Evolutionary conservation across 2,888 invertebrate genomes (phyloP).

Genomic region (Apotomis capreana): DNA sequence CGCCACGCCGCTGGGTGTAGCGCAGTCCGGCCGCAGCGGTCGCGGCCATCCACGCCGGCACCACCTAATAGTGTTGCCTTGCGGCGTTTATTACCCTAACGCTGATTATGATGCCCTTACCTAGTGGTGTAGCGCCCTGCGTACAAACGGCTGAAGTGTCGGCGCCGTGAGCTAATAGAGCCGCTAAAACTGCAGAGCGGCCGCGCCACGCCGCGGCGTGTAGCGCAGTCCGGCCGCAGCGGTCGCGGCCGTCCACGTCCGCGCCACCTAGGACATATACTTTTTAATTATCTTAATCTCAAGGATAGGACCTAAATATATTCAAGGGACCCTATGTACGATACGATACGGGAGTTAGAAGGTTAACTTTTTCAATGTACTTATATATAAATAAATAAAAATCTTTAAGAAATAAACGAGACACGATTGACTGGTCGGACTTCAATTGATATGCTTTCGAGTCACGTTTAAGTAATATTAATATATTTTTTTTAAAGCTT

Average conservation of each 20-base stretch:
- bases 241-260: constrained; percentile 93
- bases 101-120: constrained; percentile 58
- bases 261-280: constrained; percentile 85
- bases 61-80: constrained; percentile 55
- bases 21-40: no score
- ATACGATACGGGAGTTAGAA: no score
- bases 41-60: constrained; percentile 98
- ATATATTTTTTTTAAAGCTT: no score
- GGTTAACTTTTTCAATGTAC: no score
- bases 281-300: neutral
- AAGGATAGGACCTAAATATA: no score
- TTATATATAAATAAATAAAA: no score
- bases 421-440: no score
- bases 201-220: constrained; percentile 99
- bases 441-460: no score
- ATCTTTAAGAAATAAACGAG: no score
- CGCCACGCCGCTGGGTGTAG: constrained; percentile 99
- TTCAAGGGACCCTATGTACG: no score
- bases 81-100: no score
- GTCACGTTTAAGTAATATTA: no score
- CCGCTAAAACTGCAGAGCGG: constrained; percentile 91
- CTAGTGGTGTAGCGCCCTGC: constrained; percentile 97
- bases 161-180: constrained; percentile 91
- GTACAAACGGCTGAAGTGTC: constrained; percentile 95
- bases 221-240: constrained; percentile 93